Base-by-base conservation (phyloP, 2,797 vertebrate species). In the Antennarius maculatus region DNA sequence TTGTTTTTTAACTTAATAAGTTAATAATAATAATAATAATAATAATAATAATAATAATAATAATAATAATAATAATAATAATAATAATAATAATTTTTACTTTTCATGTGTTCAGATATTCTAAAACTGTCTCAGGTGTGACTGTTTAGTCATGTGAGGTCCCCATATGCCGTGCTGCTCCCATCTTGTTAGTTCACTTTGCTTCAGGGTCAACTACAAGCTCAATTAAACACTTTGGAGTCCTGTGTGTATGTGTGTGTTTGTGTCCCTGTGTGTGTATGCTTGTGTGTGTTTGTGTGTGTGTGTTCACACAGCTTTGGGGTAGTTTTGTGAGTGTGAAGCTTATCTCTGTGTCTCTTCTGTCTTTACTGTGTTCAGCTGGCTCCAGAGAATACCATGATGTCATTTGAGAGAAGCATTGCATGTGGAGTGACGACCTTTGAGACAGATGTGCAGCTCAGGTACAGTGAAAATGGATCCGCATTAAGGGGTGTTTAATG, bases 321-420 rank as follows among this genome's bases (percentile, higher is more conserved):
- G 74, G 34, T 53, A 50, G 14, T 45, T 23, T 63, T 59, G 48
- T 43, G 49, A 34, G n/a, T 48, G 69, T 52, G 16, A 42, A 61
- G 61, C 69, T 49, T 56, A 47, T 37, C 18, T 34, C 17, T 56
- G 34, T 61, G 17, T 79, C 77, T 80, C 61, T 83, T 42, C 46
- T 89, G 77, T 82, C 63, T 52, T 74, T 59, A 0, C 53, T 75
- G 49, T 85, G 52, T 83, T 64, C 87, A 99, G 97, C 77, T 96
- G 88, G 96, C 96, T 28, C 97, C 97, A 0, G 97, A 99, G 86
- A 99, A 99, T 89, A 99, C 97, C 34, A 88, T 98, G 81, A 97
- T 98, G 96, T 97, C 97, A 0, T 95, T 98, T 82, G 50, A n/a
- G 7, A 95, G 90, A 72, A 95, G 95, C 0, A 66, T 93, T 1